Evolutionary conservation across 2,888 invertebrate genomes (phyloP).

Genomic region (Cataglyphis altisquamis): DNA sequence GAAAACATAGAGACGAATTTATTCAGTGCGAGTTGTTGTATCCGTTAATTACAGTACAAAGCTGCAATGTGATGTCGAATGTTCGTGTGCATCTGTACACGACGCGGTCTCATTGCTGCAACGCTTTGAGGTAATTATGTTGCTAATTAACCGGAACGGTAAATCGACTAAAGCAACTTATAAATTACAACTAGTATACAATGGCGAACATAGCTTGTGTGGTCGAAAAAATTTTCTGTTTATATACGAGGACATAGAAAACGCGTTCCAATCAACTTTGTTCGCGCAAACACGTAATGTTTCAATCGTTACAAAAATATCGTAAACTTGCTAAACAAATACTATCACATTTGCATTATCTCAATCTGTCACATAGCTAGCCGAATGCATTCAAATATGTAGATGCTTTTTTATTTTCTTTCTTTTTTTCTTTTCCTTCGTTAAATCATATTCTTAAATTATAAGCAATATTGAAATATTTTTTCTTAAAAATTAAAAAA

Average conservation of each 20-base stretch:
- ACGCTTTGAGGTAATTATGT: conserved; percentile 54
- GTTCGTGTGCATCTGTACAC: conserved; percentile 36
- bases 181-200: conserved; percentile 44
- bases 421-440: not conserved
- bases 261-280: conserved; percentile 1
- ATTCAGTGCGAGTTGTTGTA: conserved; percentile 47
- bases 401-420: not conserved
- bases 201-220: not conserved
- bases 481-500: not conserved
- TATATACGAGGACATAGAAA: not conserved
- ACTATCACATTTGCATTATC: conserved; percentile 13
- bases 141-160: conserved; percentile 53
- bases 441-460: not conserved
- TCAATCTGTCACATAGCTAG: not conserved
- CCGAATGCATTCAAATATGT: not conserved
- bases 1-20: conserved; percentile 41
- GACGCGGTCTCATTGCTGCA: conserved; percentile 25
- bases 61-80: conserved; percentile 47
- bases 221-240: not conserved
- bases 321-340: conserved; percentile 53
- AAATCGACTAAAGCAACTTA: conserved; percentile 55
- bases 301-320: conserved; percentile 55
- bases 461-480: not conserved
- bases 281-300: conserved; percentile 31
- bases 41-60: conserved; percentile 56